phyloP scores from a whole-genome alignment of 1,140 invertebrate species.

The Drosophila busckii region DNA sequence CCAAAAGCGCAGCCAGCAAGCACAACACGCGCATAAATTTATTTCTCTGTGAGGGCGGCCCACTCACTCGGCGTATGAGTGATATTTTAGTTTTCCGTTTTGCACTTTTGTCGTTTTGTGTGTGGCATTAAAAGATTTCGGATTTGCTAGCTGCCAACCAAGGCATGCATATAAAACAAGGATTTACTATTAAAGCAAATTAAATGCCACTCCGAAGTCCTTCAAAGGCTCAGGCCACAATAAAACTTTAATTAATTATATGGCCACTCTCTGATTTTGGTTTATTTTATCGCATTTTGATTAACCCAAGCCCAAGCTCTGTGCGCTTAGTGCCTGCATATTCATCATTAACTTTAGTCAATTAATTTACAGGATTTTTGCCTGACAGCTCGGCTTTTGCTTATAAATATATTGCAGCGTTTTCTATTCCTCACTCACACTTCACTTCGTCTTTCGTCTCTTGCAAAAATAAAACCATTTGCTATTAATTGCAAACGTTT shows the following conservation, averaged over 20 bases:
- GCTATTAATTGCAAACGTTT: too few species aligned
- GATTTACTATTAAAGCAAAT: slow-evolving; percentile 71
- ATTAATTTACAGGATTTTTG: slow-evolving; percentile 43
- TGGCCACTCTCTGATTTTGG: slow-evolving; percentile 43
- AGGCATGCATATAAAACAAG: slow-evolving; percentile 38
- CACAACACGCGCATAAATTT: slow-evolving; percentile 61
- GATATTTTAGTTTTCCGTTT: slow-evolving; percentile 65
- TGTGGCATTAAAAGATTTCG: slow-evolving; percentile 72
- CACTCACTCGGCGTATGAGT: slow-evolving; percentile 57
- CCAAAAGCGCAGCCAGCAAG: slow-evolving; percentile 14
- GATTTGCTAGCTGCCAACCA: slow-evolving; percentile 4
- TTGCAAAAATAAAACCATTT: too few species aligned
- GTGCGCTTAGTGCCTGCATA: slow-evolving; percentile 26
- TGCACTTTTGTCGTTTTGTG: slow-evolving; percentile 51
- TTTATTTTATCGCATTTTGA: slow-evolving; percentile 50
- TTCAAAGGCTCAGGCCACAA: slow-evolving; percentile 13
- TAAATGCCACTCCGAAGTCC: slow-evolving; percentile 48
- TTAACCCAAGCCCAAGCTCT: too few species aligned
- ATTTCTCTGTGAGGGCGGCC: background rate
- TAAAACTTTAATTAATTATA: slow-evolving; percentile 74
- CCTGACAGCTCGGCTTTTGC: slow-evolving; percentile 1
- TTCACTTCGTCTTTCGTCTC: too few species aligned
- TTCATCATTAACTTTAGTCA: slow-evolving; percentile 55
- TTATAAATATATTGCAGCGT: background rate
- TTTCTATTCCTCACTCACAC: too few species aligned